Evolutionary conservation across 2,888 invertebrate species (phyloP).

Genomic region (Heteromyza rotundicornis): DNA sequence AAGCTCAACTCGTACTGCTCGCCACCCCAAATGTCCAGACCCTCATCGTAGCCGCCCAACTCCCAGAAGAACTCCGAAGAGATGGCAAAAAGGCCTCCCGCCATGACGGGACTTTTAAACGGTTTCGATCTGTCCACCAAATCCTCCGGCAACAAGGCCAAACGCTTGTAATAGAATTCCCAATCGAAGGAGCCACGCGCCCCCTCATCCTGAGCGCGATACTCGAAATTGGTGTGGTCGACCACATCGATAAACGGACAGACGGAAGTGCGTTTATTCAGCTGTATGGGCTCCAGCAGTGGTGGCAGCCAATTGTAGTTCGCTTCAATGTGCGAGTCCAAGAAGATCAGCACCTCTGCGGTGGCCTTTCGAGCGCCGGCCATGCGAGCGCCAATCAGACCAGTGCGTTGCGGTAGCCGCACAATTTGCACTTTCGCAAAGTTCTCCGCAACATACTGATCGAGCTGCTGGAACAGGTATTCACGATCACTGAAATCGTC

Average conservation of each 20-base stretch:
- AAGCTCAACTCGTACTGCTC: constrained; percentile 98
- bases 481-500: constrained; percentile 85
- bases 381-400: constrained; percentile 85
- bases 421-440: constrained; percentile 80
- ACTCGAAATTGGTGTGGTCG: constrained; percentile 88
- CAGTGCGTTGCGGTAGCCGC: constrained; percentile 75
- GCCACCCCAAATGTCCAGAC: constrained; percentile 96
- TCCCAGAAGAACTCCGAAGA: constrained; percentile 94
- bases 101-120: constrained; percentile 91
- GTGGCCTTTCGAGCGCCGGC: constrained; percentile 81
- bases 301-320: constrained; percentile 94
- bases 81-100: constrained; percentile 96
- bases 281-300: constrained; percentile 86
- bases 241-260: constrained; percentile 99
- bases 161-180: constrained; percentile 96
- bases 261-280: constrained; percentile 83
- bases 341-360: constrained; percentile 83
- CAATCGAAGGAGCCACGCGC: constrained; percentile 96
- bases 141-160: constrained; percentile 70
- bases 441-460: constrained; percentile 75
- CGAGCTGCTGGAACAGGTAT: constrained; percentile 75
- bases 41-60: constrained; percentile 92
- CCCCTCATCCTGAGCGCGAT: constrained; percentile 93
- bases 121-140: constrained; percentile 54
- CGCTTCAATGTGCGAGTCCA: constrained; percentile 91